Conservation (phyloP, 1,140 invertebrate genomes). For the Rhagoletis zephyria region DNA sequence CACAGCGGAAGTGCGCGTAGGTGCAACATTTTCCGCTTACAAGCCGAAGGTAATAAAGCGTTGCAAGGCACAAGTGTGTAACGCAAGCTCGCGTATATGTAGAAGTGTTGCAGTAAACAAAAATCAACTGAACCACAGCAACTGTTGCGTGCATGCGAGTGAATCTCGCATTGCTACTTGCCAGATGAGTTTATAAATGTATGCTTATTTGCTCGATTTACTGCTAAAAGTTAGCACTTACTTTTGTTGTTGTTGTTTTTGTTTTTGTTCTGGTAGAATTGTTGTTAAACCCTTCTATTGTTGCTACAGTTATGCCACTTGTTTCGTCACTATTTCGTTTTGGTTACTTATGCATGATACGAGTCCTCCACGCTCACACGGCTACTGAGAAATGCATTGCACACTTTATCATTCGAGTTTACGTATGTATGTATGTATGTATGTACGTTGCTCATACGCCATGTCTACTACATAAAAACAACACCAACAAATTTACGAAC, state of each 20-base stretch:
- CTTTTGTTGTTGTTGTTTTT: neutral
- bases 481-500: no score
- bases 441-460: neutral
- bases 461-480: neutral
- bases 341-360: neutral
- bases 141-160: neutral
- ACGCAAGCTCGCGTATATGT: no score
- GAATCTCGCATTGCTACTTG: neutral
- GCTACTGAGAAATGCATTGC: neutral
- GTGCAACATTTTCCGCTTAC: slow-evolving; percentile 21
- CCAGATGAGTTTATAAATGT: neutral
- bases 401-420: slow-evolving; percentile 41
- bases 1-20: slow-evolving; percentile 1
- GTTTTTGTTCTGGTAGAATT: neutral
- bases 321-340: slow-evolving; percentile 41
- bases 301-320: slow-evolving; percentile 29
- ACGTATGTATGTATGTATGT: neutral
- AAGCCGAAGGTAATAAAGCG: neutral
- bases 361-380: neutral
- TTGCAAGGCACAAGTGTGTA: neutral
- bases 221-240: neutral
- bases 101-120: no score
- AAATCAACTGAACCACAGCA: no score
- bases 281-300: slow-evolving; percentile 36
- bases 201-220: slow-evolving; percentile 42